Evolutionary conservation across 2,797 vertebrate species (phyloP).

Genomic region (Mus caroli): DNA sequence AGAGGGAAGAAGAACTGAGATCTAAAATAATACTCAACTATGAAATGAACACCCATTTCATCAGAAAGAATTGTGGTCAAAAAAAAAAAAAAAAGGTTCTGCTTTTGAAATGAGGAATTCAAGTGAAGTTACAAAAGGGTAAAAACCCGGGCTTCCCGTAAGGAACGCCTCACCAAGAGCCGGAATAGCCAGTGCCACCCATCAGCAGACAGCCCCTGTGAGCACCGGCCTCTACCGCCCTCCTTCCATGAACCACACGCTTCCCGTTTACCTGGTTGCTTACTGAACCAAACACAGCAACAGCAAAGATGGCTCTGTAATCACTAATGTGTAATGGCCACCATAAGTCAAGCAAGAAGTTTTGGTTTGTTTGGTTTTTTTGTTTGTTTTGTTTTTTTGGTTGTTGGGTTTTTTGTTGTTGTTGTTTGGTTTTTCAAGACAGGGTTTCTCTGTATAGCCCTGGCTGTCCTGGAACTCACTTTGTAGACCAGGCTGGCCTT

Average conservation of each 20-base stretch:
- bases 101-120: background rate
- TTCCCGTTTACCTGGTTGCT: background rate
- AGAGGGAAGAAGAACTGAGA: background rate
- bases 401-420: too few relatives aligned
- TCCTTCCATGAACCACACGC: background rate
- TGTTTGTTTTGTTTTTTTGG: too few relatives aligned
- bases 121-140: background rate
- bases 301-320: background rate
- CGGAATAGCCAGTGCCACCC: too few relatives aligned
- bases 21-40: background rate
- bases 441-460: too few relatives aligned
- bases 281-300: constrained; percentile 13
- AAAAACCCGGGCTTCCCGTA: background rate
- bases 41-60: constrained; percentile 36
- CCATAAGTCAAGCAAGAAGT: constrained; percentile 8
- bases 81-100: background rate
- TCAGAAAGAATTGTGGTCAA: constrained; percentile 25
- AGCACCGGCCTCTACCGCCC: background rate
- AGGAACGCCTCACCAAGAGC: background rate
- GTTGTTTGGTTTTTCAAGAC: too few relatives aligned
- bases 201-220: background rate
- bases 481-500: too few relatives aligned
- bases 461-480: too few relatives aligned
- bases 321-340: constrained; percentile 9
- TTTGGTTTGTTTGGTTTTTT: background rate